A percentile compares a stretch with the other conserved stretches of the same genome.
Conservation (phyloP, 2,113 vertebrate species). For the Seriola aureovittata region DNA sequence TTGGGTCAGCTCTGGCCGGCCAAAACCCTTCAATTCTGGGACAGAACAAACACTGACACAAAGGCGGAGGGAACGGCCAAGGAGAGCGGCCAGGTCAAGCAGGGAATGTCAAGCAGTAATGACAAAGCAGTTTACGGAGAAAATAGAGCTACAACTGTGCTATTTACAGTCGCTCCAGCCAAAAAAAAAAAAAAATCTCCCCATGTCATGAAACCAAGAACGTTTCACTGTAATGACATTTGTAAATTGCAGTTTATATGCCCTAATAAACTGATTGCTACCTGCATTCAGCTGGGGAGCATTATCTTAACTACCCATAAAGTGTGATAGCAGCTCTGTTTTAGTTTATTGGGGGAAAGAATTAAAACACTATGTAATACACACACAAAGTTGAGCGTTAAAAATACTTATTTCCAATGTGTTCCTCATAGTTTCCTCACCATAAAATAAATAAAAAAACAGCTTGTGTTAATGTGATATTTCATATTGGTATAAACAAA, state of each 20-base stretch:
- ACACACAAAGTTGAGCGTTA: slow-evolving; percentile 39
- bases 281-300: slow-evolving; percentile 70
- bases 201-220: slow-evolving; percentile 44
- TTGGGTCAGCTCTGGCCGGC: slow-evolving; percentile 78
- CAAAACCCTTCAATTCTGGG: slow-evolving; percentile 78
- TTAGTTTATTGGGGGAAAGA: slow-evolving; percentile 72
- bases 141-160: slow-evolving; percentile 62
- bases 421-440: slow-evolving; percentile 52
- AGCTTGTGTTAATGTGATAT: slow-evolving; percentile 46
- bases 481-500: slow-evolving; percentile 49
- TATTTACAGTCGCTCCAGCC: slow-evolving; percentile 54
- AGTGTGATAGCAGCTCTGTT: slow-evolving; percentile 56
- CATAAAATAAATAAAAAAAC: slow-evolving; percentile 40
- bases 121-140: slow-evolving; percentile 76
- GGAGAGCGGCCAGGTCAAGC: slow-evolving; percentile 72
- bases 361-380: slow-evolving; percentile 58
- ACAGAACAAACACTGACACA: slow-evolving; percentile 78
- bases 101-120: slow-evolving; percentile 74
- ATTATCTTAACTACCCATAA: slow-evolving; percentile 72
- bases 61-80: slow-evolving; percentile 67
- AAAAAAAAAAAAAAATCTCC: slow-evolving; percentile 41
- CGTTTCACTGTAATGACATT: slow-evolving; percentile 66
- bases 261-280: slow-evolving; percentile 69
- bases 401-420: slow-evolving; percentile 44
- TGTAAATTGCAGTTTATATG: slow-evolving; percentile 65